Evolutionary conservation across 2,888 invertebrate genomes (phyloP), one percentile per base, ranked within the genome.

Genomic region (Bursaphelenchus okinawaensis): DNA sequence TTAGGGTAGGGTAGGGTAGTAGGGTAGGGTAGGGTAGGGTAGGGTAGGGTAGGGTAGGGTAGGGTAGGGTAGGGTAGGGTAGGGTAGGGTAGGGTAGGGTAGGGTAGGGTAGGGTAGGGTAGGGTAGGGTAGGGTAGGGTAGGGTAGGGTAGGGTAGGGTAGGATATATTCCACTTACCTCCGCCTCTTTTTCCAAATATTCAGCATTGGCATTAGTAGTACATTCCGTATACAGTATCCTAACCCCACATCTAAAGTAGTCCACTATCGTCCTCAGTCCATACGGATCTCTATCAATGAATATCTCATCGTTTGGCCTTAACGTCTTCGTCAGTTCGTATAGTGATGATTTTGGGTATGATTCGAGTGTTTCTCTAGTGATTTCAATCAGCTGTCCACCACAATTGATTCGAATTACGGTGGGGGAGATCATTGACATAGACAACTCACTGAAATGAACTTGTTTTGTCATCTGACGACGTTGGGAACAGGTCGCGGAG

Each of bases 361-460:
- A 56, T 20, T 64, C 68, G 12, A 78, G 60, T 31, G 77, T 78
- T 23, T 67, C 63, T 7, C 68, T 66, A 9, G 74, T 73, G 6
- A 75, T 77, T 62, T 76, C 77, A 64, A 78, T 75, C 23, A 71
- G 58, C 23, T 67, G 69, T 7, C 78, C 78, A n/a, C 77, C 78
- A 24, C 77, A 74, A 61, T 78, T 77, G 31, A 78, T 67, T 6
- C 52, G 23, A n/a, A 65, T 23, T 9, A 51, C 63, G 6, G 50
- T 52, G 22, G 28, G 64, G 8, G 51, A 31, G 8, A 20, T 24
- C n/a, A 12, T 26, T 22, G 50, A 24, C 22, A 56, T 20, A n/a
- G 22, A 56, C 22, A 40, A n/a, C 24, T 54, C n/a, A 7, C 27
- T 16, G 31, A 55, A 31, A 19, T 9, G 31, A 26, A 56, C 31